These are phyloP conservation scores for Macrophya alboannulata DNA, from an alignment of 2,888 invertebrate species.

Conservation along the genomic window DNA sequence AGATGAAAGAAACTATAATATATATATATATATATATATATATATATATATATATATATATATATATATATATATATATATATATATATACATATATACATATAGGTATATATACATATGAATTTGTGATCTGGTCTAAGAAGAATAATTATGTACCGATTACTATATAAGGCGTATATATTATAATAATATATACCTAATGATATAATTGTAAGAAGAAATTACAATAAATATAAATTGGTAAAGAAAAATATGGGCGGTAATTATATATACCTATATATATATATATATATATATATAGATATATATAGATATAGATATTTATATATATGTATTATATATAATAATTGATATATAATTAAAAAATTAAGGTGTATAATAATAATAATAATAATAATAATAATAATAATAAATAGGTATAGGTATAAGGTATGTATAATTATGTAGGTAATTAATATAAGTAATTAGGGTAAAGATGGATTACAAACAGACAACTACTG, in stretches of 20 bases:
- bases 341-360: background rate
- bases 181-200: background rate
- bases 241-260: slow-evolving; percentile 5
- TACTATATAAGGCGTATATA: background rate
- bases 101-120: no score
- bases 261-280: no score
- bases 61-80: no score
- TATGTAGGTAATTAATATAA: slow-evolving; percentile 15
- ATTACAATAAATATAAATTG: slow-evolving; percentile 54
- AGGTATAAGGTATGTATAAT: background rate
- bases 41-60: no score
- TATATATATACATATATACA: no score
- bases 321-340: no score
- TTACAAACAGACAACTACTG: slow-evolving; percentile 62
- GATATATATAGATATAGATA: no score
- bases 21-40: no score
- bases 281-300: no score
- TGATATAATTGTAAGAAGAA: background rate
- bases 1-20: slow-evolving; percentile 55
- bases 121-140: background rate
- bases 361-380: slow-evolving; percentile 27
- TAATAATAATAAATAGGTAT: background rate
- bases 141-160: background rate
- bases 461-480: slow-evolving; percentile 49
- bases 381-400: slow-evolving; percentile 11